Conservation (phyloP, 2,888 invertebrate species). For the Drosophila cracens region DNA sequence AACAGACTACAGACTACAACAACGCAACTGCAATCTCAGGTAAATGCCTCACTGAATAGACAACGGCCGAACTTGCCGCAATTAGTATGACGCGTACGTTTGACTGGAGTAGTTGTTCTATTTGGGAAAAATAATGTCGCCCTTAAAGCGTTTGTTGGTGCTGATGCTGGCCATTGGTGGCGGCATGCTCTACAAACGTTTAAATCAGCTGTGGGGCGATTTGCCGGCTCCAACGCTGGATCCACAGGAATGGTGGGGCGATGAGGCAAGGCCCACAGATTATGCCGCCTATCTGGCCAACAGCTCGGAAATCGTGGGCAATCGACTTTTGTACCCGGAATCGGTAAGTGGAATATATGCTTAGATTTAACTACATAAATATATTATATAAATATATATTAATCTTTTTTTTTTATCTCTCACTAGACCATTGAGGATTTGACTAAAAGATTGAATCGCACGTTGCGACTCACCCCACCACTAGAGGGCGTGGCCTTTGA, state of each 20-base stretch:
- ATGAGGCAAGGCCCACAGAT: constrained; percentile 72
- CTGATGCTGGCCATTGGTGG: constrained; percentile 70
- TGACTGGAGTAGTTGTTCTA: constrained; percentile 22
- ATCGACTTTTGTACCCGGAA: constrained; percentile 66
- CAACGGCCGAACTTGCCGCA: neutral
- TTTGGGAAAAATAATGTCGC: constrained; percentile 55
- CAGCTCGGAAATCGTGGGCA: constrained; percentile 65
- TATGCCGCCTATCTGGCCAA: constrained; percentile 74
- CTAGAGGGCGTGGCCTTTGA: constrained; percentile 89
- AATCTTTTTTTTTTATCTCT: neutral
- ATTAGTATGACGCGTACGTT: constrained; percentile 40
- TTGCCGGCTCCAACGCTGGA: constrained; percentile 68
- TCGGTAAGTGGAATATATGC: constrained; percentile 47
- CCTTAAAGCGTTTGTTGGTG: constrained; percentile 61
- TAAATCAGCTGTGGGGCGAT: constrained; percentile 60
- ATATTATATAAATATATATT: no score
- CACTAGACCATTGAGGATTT: constrained; percentile 87
- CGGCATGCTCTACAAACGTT: constrained; percentile 69
- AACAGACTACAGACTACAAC: constrained; percentile 3
- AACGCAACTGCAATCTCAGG: constrained; percentile 26
- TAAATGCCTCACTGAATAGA: constrained; percentile 31
- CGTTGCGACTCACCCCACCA: constrained; percentile 86
- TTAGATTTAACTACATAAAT: neutral
- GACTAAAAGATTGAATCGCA: constrained; percentile 86
- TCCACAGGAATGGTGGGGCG: constrained; percentile 82